Base-by-base conservation (phyloP, 1,140 invertebrate genomes). In the Ceratina japonica region DNA sequence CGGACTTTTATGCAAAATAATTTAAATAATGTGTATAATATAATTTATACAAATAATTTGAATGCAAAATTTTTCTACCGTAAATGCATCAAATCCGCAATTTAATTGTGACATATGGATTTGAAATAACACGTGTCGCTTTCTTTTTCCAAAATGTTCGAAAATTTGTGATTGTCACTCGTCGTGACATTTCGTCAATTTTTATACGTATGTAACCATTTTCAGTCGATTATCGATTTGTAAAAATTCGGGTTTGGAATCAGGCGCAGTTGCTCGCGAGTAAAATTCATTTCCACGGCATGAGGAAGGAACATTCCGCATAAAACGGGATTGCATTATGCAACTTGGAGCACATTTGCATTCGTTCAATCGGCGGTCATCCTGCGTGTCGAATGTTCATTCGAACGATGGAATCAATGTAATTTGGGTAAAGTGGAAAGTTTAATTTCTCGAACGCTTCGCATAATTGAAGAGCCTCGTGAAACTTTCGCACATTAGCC, bases 271-370 rank as follows among this genome's bases (percentile, higher is more conserved):
- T 3, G 18, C 24, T 37, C 24, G 13, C 31, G 18, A 10, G 18
- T 22, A 59, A 79, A 81, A 83, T 83, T 83, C 74, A 81, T 82
- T 71, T 82, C 61, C 75, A 54, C 18, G 51, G 24, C 56, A 58
- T 24, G 18, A 52, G 58, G 58, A 64, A 76, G 69, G 63, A 63
- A 68, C 54, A 58, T 83, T 83, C 63, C 74, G 49, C 69, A 72
- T 61, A 72, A 78, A 68, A 63, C 79, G 58, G 58, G 79, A 82
- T 82, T 69, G 81, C 75, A 82, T 83, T 83, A 83, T 82, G 69
- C 75, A 83, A 52, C 58, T 54, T 27, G 81, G 72, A 76, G 77
- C 59, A 31, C 59, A 83, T 83, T 78, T 82, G 75, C 82, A 83
- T 83, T 69, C 69, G 51, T 65, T 79, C 82, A 75, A 83, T 83